Evolutionary conservation across 2,888 invertebrate species (phyloP).

Genomic region (Nezara viridula): DNA sequence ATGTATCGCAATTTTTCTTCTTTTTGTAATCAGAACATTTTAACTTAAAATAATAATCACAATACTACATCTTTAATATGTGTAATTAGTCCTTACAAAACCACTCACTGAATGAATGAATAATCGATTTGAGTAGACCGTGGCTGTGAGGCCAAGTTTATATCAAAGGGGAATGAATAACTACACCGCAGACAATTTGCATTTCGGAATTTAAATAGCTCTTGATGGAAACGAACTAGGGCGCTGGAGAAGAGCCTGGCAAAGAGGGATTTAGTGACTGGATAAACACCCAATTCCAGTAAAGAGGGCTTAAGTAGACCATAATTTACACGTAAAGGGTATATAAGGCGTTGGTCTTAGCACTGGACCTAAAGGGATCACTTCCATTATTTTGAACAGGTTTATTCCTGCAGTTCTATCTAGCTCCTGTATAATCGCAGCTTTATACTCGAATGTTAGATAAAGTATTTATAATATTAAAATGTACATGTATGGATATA

Average conservation of each 20-base stretch:
- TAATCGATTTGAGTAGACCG: neutral
- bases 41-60: too few species aligned
- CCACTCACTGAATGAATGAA: neutral
- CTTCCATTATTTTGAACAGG: neutral
- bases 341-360: slow-evolving; percentile 9
- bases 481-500: neutral
- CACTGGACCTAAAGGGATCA: neutral
- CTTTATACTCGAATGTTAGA: neutral
- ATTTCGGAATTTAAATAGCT: slow-evolving; percentile 30
- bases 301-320: slow-evolving; percentile 9
- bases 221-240: slow-evolving; percentile 4
- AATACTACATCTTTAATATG: neutral
- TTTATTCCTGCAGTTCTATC: neutral
- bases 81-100: neutral
- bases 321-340: slow-evolving; percentile 19
- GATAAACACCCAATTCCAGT: slow-evolving; percentile 39
- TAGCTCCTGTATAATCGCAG: neutral
- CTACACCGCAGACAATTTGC: slow-evolving; percentile 14
- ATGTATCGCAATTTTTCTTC: too few species aligned
- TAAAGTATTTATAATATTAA: neutral
- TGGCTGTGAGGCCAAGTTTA: neutral
- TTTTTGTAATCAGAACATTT: too few species aligned
- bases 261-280: slow-evolving; percentile 33
- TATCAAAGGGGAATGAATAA: neutral
- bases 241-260: neutral